phyloP scores from a whole-genome alignment of 2,888 invertebrate species.

The Ormyrus labotus region DNA sequence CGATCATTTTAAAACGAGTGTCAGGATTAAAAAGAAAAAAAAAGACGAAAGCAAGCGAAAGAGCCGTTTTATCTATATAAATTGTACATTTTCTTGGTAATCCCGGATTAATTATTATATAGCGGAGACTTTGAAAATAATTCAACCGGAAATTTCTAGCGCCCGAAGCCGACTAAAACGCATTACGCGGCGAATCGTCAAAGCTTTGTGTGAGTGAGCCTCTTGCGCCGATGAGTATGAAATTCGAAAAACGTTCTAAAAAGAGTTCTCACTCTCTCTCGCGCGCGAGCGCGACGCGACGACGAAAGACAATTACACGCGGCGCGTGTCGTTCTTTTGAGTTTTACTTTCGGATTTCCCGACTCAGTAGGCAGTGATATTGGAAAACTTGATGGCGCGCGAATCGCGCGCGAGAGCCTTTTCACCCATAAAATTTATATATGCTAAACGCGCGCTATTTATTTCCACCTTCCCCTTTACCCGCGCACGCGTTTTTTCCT shows the following conservation, averaged over 20 bases:
- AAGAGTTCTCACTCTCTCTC: too few relatives aligned
- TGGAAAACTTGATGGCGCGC: conserved; percentile 24
- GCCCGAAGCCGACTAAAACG: too few relatives aligned
- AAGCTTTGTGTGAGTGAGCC: background rate
- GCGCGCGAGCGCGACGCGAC: background rate
- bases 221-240: background rate
- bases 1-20: too few relatives aligned
- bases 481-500: too few relatives aligned
- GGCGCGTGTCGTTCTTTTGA: conserved; percentile 4
- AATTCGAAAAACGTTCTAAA: background rate
- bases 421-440: conserved; percentile 9
- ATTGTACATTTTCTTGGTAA: too few relatives aligned
- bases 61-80: too few relatives aligned
- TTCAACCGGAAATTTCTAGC: background rate
- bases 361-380: conserved; percentile 38
- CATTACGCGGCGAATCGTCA: conserved; percentile 3
- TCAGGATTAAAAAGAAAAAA: too few relatives aligned
- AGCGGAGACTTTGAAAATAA: background rate
- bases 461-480: too few relatives aligned
- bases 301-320: background rate
- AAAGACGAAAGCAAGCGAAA: too few relatives aligned
- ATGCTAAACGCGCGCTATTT: background rate
- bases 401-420: background rate
- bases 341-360: conserved; percentile 17
- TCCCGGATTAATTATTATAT: too few relatives aligned